Conservation (phyloP, 2,888 invertebrate genomes). For the Cephonodes hylas region DNA sequence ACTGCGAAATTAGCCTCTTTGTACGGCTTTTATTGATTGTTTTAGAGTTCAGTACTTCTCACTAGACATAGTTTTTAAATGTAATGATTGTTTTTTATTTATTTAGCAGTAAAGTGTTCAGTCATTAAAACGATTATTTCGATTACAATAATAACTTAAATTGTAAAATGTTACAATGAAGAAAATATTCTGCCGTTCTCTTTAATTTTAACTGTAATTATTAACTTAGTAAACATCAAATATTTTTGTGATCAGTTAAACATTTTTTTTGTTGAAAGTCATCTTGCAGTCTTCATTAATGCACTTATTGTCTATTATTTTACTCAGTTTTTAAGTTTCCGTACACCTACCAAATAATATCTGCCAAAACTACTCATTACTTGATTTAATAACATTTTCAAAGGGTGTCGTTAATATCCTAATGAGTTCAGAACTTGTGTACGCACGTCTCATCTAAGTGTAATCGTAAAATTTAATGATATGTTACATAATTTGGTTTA, state of each 20-base stretch:
- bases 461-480: neutral
- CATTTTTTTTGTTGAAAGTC: too few relatives aligned
- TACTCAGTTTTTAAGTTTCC: too few relatives aligned
- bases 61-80: neutral
- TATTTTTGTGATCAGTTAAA: too few relatives aligned
- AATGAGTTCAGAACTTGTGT: neutral
- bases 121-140: neutral
- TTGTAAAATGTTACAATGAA: too few relatives aligned
- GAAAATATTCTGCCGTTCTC: too few relatives aligned
- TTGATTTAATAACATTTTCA: neutral
- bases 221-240: too few relatives aligned
- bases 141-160: too few relatives aligned
- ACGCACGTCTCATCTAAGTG: neutral
- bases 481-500: neutral
- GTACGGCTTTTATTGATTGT: neutral
- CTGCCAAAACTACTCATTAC: neutral
- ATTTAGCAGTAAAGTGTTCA: neutral
- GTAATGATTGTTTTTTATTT: neutral
- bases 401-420: neutral
- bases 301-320: too few relatives aligned
- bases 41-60: neutral
- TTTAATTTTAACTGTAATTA: too few relatives aligned
- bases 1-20: constrained; percentile 2
- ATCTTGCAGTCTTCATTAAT: too few relatives aligned
- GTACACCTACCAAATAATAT: neutral